Base-by-base conservation (phyloP, 2,797 vertebrate genomes). In the Mus caroli region DNA sequence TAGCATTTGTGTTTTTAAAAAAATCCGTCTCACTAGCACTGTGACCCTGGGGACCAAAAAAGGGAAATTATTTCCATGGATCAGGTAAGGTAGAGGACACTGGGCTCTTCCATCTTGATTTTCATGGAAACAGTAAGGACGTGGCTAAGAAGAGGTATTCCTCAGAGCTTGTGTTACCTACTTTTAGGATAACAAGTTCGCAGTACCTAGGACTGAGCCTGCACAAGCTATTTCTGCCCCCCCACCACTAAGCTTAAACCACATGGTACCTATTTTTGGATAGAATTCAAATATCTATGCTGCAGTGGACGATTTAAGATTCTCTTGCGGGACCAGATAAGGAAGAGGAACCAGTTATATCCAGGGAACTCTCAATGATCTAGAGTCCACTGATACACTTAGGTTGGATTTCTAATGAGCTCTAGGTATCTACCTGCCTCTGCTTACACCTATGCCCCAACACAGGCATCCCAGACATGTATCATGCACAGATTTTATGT, bases 1-100 rank as follows among this genome's bases (percentile, higher is more conserved):
- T 73, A 58, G 46, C 54, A 64, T 84, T 95, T 76, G 86, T 64
- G 40, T 96, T 79, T 87, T 43, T 43, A 43, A 43, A 43, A 43
- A 85, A 84, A 26, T 1, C 8, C 3, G 1, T 90, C 31, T 92
- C 89, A 91, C 43, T 58, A 54, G 64, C 26, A 67, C 34, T 71
- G 14, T 28, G 12, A 50, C 13, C 11, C 20, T 80, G 7, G 69
- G 56, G 40, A 79, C 13, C 43, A 71, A 82, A 56, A 28, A 64
- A 86, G 28, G 69, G 17, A 62, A 67, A 71, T 14, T 28, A 60
- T 64, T 86, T 52, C 43, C 40, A 54, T 22, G 12, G 34, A n/a
- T 4, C 1, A 34, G 50, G 34, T 37, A 22, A 40, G 43, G 80
- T 43, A 60, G 26, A 52, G 13, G 37, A 43, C 56, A 2, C 50